Evolutionary conservation across 2,113 vertebrate genomes (phyloP).

Genomic region (Nematolebias whitei): DNA sequence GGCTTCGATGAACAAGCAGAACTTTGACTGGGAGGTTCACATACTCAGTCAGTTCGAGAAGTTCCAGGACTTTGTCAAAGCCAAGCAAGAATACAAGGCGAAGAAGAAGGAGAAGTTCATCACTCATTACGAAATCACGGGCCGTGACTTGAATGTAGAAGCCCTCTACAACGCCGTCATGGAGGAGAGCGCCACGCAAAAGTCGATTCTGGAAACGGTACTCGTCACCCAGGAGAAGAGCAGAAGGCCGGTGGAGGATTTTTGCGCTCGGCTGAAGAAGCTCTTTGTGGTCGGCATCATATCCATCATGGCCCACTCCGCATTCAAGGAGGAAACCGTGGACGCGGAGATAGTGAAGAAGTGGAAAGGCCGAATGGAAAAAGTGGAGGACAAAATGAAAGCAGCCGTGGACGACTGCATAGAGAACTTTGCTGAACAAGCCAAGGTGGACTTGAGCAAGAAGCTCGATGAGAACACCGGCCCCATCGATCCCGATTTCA

Average conservation of each 20-base stretch:
- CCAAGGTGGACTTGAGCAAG: constrained; percentile 76
- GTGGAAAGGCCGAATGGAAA: constrained; percentile 80
- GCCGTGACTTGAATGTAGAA: constrained; percentile 78
- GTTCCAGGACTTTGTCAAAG: constrained; percentile 81
- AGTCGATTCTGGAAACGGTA: constrained; percentile 75
- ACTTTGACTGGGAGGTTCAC: constrained; percentile 79
- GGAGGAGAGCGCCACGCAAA: constrained; percentile 69
- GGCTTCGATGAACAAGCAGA: constrained; percentile 79
- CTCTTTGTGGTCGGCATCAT: constrained; percentile 82
- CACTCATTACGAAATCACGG: constrained; percentile 77
- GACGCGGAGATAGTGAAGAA: constrained; percentile 75
- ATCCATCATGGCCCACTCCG: constrained; percentile 79
- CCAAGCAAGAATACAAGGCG: constrained; percentile 77
- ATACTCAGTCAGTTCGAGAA: constrained; percentile 84
- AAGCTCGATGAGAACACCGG: constrained; percentile 61
- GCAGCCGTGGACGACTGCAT: constrained; percentile 80
- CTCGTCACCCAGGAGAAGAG: constrained; percentile 68
- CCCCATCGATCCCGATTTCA: constrained; percentile 56
- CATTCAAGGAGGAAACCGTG: constrained; percentile 74
- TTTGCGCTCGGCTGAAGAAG: constrained; percentile 82
- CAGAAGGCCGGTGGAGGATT: constrained; percentile 79
- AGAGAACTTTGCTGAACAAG: constrained; percentile 77
- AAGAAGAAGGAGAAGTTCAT: constrained; percentile 83
- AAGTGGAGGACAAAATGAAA: constrained; percentile 81
- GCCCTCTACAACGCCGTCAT: constrained; percentile 77